Evolutionary conservation across 2,888 invertebrate species (phyloP).

Genomic region (Drosophila parthenogenetica): DNA sequence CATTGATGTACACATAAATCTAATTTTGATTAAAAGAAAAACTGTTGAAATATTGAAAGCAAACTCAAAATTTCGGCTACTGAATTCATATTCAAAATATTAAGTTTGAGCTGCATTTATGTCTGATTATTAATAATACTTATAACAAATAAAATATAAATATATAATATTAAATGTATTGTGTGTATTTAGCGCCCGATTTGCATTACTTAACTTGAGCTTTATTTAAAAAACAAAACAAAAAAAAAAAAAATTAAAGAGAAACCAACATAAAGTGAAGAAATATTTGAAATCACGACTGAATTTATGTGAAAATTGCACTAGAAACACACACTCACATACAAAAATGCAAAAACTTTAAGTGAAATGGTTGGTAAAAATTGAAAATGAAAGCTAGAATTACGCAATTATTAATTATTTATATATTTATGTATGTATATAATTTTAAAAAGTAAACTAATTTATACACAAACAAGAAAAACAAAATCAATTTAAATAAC

Average conservation of each 20-base stretch:
- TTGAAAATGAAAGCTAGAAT: slow-evolving; percentile 30
- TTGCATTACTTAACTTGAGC: slow-evolving; percentile 67
- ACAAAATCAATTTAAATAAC: slow-evolving; percentile 31
- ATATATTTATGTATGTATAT: slow-evolving; percentile 53
- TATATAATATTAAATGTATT: slow-evolving; percentile 4
- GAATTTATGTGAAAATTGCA: slow-evolving; percentile 77
- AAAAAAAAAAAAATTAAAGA: slow-evolving; percentile 24
- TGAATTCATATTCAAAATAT: slow-evolving; percentile 25
- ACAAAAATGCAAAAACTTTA: slow-evolving; percentile 4
- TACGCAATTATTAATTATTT: slow-evolving; percentile 46
- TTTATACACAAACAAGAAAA: slow-evolving; percentile 51
- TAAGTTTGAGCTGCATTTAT: slow-evolving; percentile 74
- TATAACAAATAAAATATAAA: neutral
- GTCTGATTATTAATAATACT: slow-evolving; percentile 39
- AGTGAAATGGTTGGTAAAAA: slow-evolving; percentile 11
- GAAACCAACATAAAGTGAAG: slow-evolving; percentile 25
- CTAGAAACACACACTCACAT: slow-evolving; percentile 39
- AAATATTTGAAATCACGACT: slow-evolving; percentile 75
- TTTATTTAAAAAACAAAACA: slow-evolving; percentile 60
- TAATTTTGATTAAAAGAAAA: too few relatives aligned
- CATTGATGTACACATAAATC: neutral
- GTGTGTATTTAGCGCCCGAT: slow-evolving; percentile 33
- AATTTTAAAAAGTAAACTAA: slow-evolving; percentile 69
- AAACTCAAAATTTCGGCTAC: neutral
- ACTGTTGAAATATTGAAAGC: neutral